phyloP scores from a whole-genome alignment of 2,113 vertebrate species.

The Pycnonotus jocosus region DNA sequence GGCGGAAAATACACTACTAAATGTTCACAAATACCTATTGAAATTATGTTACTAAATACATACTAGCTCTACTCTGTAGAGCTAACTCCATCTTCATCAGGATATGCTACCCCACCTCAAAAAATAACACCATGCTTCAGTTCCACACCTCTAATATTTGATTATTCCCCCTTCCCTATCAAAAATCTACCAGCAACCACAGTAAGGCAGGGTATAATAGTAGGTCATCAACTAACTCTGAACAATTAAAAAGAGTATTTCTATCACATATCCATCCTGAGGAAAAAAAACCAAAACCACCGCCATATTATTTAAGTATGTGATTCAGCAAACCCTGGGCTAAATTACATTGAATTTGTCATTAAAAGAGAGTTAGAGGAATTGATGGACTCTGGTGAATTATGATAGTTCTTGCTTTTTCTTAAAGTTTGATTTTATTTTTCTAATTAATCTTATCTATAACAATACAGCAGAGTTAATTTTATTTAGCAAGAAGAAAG shows the following conservation, averaged over 20 bases:
- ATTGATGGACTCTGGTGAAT: not conserved
- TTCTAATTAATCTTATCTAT: not conserved
- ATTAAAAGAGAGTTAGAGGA: not conserved
- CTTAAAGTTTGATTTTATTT: not conserved
- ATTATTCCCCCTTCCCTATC: not conserved
- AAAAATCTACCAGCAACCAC: not conserved
- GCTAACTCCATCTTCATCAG: not conserved
- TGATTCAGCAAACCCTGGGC: not conserved
- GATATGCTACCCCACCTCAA: not conserved
- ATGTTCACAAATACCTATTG: not conserved
- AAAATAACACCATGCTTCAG: not conserved
- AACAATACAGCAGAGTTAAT: not conserved
- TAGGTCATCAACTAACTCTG: not conserved
- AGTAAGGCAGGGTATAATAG: not conserved
- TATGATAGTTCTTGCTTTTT: not conserved
- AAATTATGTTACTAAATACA: not conserved
- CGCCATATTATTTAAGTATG: not conserved
- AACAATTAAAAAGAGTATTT: not conserved
- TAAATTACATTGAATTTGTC: not conserved
- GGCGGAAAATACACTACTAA: not conserved
- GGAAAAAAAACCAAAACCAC: not conserved
- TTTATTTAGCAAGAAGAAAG: not conserved
- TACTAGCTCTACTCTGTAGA: not conserved
- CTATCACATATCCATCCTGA: not conserved
- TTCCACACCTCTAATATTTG: not conserved